Base-by-base conservation (phyloP, 1,140 invertebrate species). In the Lepidotrigona ventralis region DNA sequence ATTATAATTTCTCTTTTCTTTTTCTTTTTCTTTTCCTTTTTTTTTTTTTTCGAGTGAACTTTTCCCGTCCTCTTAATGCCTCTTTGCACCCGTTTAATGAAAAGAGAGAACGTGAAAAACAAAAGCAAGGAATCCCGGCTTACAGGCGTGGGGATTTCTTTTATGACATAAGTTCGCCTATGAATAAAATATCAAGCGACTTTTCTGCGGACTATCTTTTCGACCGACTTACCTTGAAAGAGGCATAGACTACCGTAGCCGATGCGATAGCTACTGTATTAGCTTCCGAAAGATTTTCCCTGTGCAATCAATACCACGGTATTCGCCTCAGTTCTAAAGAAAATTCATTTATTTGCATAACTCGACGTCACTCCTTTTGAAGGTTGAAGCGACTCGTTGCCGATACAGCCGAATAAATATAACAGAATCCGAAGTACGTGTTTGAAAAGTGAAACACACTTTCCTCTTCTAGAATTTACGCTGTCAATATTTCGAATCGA, bases 161-260 rank as follows among this genome's bases (percentile, higher is more conserved):
- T 91, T 90, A 90, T 86, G 90, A 89, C 88, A 85, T 81, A 91
- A 91, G 86, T 91, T 91, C 79, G 83, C 78, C 84, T 86, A 91
- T 91, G 90, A 91, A 91, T 91, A 91, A 91, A 91, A 91, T 91
- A 91, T 91, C 81, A 87, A 83, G 71, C 73, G 84, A 90, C 81
- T 87, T 88, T 87, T 68, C 79, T 66, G n/a, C 58, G 39, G 80
- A 58, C 63, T 72, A 79, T 77, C 54, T 58, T 78, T 77, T 70
- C 81, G 74, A 39, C 23, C 54, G 81, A 83, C 66, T 77, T 78
- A 70, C 74, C 64, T 53, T 19, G 75, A 56, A 84, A 85, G 72
- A 21, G 56, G 26, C 78, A 33, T 75, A 58, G 63, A 46, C 54
- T 83, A 53, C 69, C 53, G 58, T 60, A 21, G 69, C 74, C 81